Evolutionary conservation across 2,113 vertebrate genomes (phyloP).

Genomic region (Daboia siamensis): DNA sequence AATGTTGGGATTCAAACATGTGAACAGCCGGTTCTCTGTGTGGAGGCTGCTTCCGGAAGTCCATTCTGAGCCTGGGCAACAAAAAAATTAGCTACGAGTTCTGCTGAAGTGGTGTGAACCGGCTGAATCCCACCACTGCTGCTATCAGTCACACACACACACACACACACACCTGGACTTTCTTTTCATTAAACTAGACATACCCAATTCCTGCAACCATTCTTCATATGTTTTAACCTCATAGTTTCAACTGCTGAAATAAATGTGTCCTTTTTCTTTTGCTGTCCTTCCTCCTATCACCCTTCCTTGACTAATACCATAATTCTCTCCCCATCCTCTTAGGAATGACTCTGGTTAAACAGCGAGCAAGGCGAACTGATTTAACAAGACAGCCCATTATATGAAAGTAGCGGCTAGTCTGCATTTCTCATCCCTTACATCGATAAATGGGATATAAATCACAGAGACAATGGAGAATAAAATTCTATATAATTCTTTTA

Average conservation of each 20-base stretch:
- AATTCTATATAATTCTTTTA: slow-evolving; percentile 41
- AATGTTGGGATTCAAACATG: too few species aligned
- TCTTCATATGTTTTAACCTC: neutral
- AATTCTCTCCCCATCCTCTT: slow-evolving; percentile 44
- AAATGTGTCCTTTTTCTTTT: neutral
- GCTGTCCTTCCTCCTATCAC: slow-evolving; percentile 1
- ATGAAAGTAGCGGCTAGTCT: slow-evolving; percentile 43
- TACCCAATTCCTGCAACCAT: neutral
- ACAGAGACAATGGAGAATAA: slow-evolving; percentile 47
- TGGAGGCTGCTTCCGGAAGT: too few species aligned
- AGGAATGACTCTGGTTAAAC: slow-evolving; percentile 45
- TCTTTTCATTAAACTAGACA: neutral
- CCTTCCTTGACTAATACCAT: slow-evolving; percentile 42
- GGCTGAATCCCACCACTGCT: too few species aligned
- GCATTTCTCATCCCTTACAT: slow-evolving; percentile 53
- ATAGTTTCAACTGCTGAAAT: neutral
- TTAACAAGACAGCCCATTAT: slow-evolving; percentile 55
- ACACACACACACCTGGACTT: too few species aligned
- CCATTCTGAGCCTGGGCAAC: too few species aligned
- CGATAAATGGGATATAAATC: slow-evolving; percentile 52
- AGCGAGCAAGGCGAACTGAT: slow-evolving; percentile 55
- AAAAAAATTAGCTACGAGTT: too few species aligned
- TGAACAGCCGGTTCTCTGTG: too few species aligned
- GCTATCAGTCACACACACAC: too few species aligned
- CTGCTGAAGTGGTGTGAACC: too few species aligned